Base-by-base conservation (phyloP, 2,888 invertebrate species). In the Drosophila lutescens region DNA sequence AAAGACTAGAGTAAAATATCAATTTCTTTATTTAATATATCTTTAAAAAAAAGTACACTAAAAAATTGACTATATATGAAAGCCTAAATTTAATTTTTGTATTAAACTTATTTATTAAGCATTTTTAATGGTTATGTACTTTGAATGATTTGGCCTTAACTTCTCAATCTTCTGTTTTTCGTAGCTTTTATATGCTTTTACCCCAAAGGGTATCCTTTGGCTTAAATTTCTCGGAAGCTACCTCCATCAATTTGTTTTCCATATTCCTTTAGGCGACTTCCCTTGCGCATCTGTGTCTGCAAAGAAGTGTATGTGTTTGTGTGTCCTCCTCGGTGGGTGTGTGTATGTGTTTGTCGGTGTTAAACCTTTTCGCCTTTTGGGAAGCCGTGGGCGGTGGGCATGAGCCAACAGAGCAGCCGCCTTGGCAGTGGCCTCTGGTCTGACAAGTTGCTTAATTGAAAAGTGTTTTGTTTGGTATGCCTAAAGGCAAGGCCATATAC, bases 371-470 rank as follows among this genome's bases (percentile, higher is more conserved):
- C 50, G 41, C 46, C 67, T 68, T 65, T 54, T 40, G 65, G 53
- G 56, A 59, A 65, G 63, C 69, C 65, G 61, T 51, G 49, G 51
- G 50, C 50, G 38, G 57, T 72, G 72, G 72, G 72, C 72, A 66
- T 72, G 57, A 49, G 15, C 38, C 59, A 60, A 66, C 59, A 34
- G 26, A 49, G 51, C 40, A 44, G 50, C 46, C 46, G 62, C 43
- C 44, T 57, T 53, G 63, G 23, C 66, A 51, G 44, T 71, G 56
- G 73, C 68, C 50, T 67, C 54, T 68, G 49, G 57, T 20, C 77
- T 80, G 86, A 85, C 88, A 85, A 80, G 85, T 79, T 85, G 86
- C 86, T 87, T 85, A 85, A 85, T 85, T 85, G 85, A 85, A 87
- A 87, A 85, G 87, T 79, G 80, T 83, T 85, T 85, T 80, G 73